Percentiles rank a stretch among this genome's conserved stretches.
Evolutionary conservation across 2,797 vertebrate genomes (phyloP).

Genomic region (Phylloscopus collybita): DNA sequence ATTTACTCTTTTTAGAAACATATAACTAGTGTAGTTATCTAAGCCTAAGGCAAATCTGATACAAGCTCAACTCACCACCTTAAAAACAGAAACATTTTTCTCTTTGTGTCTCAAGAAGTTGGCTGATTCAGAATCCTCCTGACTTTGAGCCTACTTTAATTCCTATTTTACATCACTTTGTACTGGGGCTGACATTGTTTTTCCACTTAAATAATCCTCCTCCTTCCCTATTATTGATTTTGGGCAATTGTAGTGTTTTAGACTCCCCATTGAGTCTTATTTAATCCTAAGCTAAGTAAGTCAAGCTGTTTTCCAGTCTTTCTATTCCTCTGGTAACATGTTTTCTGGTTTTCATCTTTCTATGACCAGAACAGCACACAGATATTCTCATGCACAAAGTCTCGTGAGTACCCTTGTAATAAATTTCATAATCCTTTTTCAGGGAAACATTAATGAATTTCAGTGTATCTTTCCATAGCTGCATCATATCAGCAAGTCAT

Average conservation of each 20-base stretch:
- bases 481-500: neutral
- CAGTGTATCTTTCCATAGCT: neutral
- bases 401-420: neutral
- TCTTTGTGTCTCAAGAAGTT: neutral
- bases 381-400: neutral
- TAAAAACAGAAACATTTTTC: neutral
- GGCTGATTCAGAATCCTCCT: neutral
- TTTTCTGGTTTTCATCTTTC: constrained; percentile 2
- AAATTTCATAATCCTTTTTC: neutral
- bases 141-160: neutral
- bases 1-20: neutral
- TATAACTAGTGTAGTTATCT: neutral
- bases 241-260: neutral
- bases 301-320: constrained; percentile 34
- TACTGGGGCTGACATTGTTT: neutral
- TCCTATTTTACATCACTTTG: neutral
- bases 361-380: neutral
- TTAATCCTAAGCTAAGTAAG: constrained; percentile 14
- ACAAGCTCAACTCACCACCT: neutral
- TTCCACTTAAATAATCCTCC: neutral
- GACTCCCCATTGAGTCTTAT: neutral
- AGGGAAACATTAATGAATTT: constrained; percentile 11
- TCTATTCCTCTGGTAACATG: neutral
- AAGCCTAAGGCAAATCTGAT: neutral
- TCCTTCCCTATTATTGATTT: constrained; percentile 12